Evolutionary conservation across 2,797 vertebrate genomes (phyloP), one percentile per base, ranked within the genome.

Genomic region (Zalophus californianus): DNA sequence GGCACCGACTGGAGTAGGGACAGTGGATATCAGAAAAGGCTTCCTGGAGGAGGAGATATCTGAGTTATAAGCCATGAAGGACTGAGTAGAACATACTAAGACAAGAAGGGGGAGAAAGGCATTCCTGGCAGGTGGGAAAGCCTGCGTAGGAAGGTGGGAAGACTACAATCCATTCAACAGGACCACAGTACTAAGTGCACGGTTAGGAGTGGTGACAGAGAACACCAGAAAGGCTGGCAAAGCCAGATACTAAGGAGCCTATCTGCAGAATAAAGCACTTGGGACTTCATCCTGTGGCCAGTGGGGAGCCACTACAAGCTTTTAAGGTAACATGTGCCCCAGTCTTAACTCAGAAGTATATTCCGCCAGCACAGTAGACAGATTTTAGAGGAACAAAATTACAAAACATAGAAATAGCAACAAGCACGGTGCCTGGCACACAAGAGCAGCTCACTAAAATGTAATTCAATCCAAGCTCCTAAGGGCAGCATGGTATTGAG

Each of bases 371-470:
- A 44, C 27, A 9, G 41, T 82, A 62, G 35, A 73, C 1, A 25
- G 78, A 86, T 84, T 94, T 95, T 83, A 75, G 58, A 97, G 32
- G 7, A 35, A 85, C 48, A 87, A 93, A 96, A 70, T 52, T 77
- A 96, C 54, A 94, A 93, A 97, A 18, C 60, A 80, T 58, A 92
- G 78, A 86, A 92, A 91, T 0, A 84, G 86, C 54, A 94, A 27
- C 58, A 21, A 78, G 62, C 48, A 91, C 2, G 12, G 21, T 35
- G 52, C 72, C 90, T 79, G 38, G 54, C 58, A 87, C 32, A 75
- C 60, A 85, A 86, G 48, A 48, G 20, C 18, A 25, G 83, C 20
- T 89, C 79, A 86, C 82, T 89, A 78, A 96, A 91, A 89, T 16
- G 20, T 9, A 96, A 94, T 86, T 64, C 73, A 38, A 93, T 56